phyloP scores from a whole-genome alignment of 2,797 vertebrate genomes.

The Salmo trutta region DNA sequence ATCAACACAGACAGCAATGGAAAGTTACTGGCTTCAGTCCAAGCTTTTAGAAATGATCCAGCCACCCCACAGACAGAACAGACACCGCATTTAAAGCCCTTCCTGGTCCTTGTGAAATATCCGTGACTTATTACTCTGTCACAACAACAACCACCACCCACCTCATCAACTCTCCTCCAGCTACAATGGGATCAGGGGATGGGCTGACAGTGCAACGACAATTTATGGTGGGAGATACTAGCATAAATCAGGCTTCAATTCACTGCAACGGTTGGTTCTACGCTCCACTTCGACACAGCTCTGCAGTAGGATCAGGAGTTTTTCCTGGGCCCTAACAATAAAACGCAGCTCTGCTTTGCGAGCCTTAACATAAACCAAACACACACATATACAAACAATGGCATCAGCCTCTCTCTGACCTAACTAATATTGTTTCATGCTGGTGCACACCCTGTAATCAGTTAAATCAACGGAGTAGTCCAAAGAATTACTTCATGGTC shows the following conservation, averaged over 20 bases:
- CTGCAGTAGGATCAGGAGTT: not conserved
- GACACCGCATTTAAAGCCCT: not conserved
- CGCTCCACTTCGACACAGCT: not conserved
- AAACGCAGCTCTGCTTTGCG: not conserved
- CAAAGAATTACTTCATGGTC: not conserved
- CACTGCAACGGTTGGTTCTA: not conserved
- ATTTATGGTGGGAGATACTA: not conserved
- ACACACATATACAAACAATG: not conserved
- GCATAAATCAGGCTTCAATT: not conserved
- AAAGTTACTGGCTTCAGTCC: not conserved
- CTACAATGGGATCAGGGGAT: not conserved
- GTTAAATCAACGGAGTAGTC: not conserved
- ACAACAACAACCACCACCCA: not conserved
- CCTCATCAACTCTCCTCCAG: not conserved
- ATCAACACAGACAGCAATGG: not conserved
- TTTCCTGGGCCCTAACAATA: not conserved
- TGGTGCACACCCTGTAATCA: not conserved
- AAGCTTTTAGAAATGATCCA: not conserved
- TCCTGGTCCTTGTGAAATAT: not conserved
- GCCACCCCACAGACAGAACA: not conserved
- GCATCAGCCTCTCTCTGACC: conserved; percentile 1
- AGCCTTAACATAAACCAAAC: not conserved
- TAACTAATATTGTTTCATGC: conserved; percentile 1
- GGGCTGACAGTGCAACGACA: not conserved
- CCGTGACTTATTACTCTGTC: not conserved